Percentiles rank a stretch among this genome's conserved stretches.
Conservation (phyloP, 2,888 invertebrate species). For the Leucophora obtusa region DNA sequence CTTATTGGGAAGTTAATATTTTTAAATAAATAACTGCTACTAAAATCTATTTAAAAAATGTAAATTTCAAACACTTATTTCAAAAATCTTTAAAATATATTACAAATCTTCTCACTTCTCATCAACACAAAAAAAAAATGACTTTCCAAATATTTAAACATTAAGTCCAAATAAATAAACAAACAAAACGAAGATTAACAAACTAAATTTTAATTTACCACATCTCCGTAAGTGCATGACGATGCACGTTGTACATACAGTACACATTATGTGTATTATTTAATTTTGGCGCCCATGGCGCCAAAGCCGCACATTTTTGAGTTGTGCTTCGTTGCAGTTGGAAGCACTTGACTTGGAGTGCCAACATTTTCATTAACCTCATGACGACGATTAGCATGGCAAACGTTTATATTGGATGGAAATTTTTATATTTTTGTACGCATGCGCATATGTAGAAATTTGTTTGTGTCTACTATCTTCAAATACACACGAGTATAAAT, state of each 20-base stretch:
- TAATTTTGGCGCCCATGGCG: conserved; percentile 64
- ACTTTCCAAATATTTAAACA: conserved; percentile 48
- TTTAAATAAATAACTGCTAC: too few relatives aligned
- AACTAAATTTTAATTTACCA: conserved; percentile 59
- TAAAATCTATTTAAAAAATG: too few relatives aligned
- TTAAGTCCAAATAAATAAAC: conserved; percentile 25
- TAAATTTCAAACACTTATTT: too few relatives aligned
- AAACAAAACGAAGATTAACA: conserved; percentile 8
- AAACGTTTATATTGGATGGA: conserved; percentile 30
- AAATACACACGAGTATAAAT: neutral
- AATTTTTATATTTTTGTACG: neutral
- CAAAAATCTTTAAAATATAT: neutral
- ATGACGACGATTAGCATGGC: conserved; percentile 61
- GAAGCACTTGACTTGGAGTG: conserved; percentile 77
- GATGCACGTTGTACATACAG: conserved; percentile 38
- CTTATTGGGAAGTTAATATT: too few relatives aligned
- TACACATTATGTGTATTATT: conserved; percentile 47
- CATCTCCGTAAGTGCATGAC: conserved; percentile 57
- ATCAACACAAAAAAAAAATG: neutral
- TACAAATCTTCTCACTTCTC: conserved; percentile 1
- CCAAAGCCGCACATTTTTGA: conserved; percentile 58
- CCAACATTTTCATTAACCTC: conserved; percentile 76
- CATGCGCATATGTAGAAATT: conserved; percentile 16
- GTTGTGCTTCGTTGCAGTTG: conserved; percentile 71
- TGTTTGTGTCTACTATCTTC: neutral